phyloP scores from a whole-genome alignment of 2,113 vertebrate genomes.

The Eonycteris spelaea region DNA sequence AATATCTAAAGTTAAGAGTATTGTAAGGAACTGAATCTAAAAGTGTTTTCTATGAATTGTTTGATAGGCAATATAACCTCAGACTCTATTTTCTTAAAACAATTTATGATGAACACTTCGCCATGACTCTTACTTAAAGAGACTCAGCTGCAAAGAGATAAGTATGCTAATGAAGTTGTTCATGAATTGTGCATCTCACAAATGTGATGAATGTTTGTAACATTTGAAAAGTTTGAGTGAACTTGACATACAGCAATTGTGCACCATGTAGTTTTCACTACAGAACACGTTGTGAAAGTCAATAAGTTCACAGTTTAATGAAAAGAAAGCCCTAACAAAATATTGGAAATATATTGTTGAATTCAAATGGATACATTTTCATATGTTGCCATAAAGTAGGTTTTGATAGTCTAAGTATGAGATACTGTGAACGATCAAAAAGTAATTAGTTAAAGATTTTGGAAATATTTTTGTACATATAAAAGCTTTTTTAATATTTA shows the following conservation, averaged over 20 bases:
- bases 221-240: constrained; percentile 57
- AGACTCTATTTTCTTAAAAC: not conserved
- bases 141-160: constrained; percentile 30
- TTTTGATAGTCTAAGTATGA: constrained; percentile 89
- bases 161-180: constrained; percentile 50
- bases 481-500: constrained; percentile 41
- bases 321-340: constrained; percentile 71
- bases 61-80: not conserved
- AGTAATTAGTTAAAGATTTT: constrained; percentile 91
- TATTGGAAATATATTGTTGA: constrained; percentile 74
- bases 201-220: constrained; percentile 76
- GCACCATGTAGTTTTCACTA: constrained; percentile 64
- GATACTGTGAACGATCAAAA: constrained; percentile 90
- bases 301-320: constrained; percentile 73
- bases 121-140: not conserved
- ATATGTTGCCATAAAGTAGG: constrained; percentile 79
- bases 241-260: not conserved
- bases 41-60: not conserved
- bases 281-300: constrained; percentile 60
- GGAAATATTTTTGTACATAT: constrained; percentile 51
- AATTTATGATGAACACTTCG: not conserved
- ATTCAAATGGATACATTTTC: constrained; percentile 76
- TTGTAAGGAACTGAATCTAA: not conserved
- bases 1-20: not conserved
- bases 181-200: constrained; percentile 25